Percentiles rank a stretch among this genome's conserved stretches.
phyloP scores from a whole-genome alignment of 2,797 vertebrate genomes.

The Rallus crepitans region DNA sequence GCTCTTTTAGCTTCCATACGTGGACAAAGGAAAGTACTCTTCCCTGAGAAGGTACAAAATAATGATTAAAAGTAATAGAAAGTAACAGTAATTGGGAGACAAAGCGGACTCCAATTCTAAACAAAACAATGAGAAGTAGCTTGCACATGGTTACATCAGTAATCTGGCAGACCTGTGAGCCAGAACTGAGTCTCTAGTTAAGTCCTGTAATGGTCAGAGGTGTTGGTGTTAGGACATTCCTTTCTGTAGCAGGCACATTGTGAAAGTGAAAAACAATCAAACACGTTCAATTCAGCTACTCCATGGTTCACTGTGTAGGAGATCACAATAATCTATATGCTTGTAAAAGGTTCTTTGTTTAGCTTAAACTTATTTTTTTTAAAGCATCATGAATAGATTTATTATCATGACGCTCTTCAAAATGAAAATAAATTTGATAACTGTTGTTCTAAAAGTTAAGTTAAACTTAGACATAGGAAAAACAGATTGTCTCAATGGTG shows the following conservation, averaged over 20 bases:
- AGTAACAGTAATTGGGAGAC: background rate
- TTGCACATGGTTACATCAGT: background rate
- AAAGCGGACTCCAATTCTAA: background rate
- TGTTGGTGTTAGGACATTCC: background rate
- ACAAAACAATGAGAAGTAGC: background rate
- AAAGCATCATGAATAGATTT: background rate
- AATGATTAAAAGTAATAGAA: background rate
- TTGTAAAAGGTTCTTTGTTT: background rate
- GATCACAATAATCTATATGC: background rate
- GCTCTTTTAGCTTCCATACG: background rate
- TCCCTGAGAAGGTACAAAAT: background rate
- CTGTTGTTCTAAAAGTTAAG: background rate
- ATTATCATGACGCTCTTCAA: background rate
- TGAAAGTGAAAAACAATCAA: background rate
- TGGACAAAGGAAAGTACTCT: background rate
- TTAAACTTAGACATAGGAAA: background rate
- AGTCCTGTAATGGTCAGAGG: background rate
- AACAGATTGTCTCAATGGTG: background rate
- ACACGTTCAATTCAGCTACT: background rate
- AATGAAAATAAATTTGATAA: background rate
- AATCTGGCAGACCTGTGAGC: background rate
- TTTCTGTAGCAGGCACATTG: background rate
- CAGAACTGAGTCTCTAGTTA: background rate
- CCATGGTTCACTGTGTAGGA: background rate
- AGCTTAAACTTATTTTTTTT: background rate